phyloP scores from a whole-genome alignment of 2,113 vertebrate species.

The Apodemus sylvaticus region DNA sequence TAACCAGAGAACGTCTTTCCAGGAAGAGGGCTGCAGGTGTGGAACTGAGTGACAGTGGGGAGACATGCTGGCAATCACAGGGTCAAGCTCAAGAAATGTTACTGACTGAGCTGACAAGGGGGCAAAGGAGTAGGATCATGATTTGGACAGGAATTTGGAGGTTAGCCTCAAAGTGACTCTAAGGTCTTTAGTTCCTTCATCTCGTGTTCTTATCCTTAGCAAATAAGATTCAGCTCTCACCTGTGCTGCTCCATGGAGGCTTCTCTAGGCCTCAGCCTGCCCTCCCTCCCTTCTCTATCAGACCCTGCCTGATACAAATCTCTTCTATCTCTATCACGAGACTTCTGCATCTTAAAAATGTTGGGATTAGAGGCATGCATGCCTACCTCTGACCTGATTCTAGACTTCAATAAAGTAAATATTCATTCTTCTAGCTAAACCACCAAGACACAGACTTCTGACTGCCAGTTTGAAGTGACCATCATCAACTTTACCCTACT shows the following conservation, averaged over 20 bases:
- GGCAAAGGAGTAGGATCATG: not conserved
- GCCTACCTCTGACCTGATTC: not conserved
- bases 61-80: not conserved
- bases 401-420: not conserved
- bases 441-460: not conserved
- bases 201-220: not conserved
- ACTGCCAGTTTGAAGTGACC: not conserved
- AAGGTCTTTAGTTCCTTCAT: not conserved
- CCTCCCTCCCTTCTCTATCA: not conserved
- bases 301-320: not conserved
- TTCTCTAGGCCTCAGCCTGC: not conserved
- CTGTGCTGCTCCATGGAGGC: not conserved
- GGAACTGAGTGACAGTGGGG: not conserved
- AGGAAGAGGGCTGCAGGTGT: not conserved
- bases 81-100: not conserved
- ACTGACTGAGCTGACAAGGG: not conserved
- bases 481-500: not conserved
- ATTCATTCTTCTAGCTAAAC: constrained; percentile 13
- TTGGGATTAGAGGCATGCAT: not conserved
- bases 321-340: not conserved
- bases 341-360: not conserved
- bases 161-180: not conserved
- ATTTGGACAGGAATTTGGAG: not conserved
- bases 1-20: not conserved
- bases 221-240: not conserved